Evolutionary conservation across 2,888 invertebrate species (phyloP).

Genomic region (Lasioglossum marginatum): DNA sequence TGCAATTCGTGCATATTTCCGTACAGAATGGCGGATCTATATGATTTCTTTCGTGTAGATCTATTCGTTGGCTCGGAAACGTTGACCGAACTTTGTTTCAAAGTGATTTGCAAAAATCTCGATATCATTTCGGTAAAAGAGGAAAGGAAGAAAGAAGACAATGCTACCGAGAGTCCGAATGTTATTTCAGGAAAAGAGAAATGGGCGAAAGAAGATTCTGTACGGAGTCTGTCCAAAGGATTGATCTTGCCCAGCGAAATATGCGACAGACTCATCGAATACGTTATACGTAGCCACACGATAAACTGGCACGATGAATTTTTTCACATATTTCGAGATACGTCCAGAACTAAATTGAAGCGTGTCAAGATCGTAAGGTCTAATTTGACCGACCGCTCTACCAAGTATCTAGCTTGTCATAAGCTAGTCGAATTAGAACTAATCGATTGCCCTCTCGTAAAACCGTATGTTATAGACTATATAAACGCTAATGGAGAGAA

Average conservation of each 20-base stretch:
- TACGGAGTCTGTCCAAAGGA: constrained; percentile 86
- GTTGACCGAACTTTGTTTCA: constrained; percentile 88
- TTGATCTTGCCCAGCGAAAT: constrained; percentile 89
- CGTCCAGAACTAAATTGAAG: constrained; percentile 88
- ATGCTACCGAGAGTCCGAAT: constrained; percentile 86
- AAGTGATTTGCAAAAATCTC: constrained; percentile 88
- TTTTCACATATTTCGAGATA: constrained; percentile 90
- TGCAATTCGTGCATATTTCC: constrained; percentile 51
- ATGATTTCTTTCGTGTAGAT: constrained; percentile 76
- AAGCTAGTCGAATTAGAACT: constrained; percentile 91
- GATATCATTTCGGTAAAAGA: constrained; percentile 85
- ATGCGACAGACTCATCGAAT: constrained; percentile 89
- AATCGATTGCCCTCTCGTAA: constrained; percentile 90
- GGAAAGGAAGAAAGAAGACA: constrained; percentile 2
- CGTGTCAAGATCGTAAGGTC: constrained; percentile 90
- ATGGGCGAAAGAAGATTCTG: not conserved
- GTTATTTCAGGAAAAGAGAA: constrained; percentile 84
- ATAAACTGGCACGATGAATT: constrained; percentile 88
- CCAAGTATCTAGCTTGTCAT: constrained; percentile 90
- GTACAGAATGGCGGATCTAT: constrained; percentile 78
- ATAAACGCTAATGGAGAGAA: constrained; percentile 90
- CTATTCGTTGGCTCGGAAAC: constrained; percentile 86
- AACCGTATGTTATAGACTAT: constrained; percentile 87
- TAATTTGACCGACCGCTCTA: constrained; percentile 89
- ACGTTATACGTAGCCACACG: constrained; percentile 85